Conservation (phyloP, 2,888 invertebrate species). For the Acrobeloides nanus region DNA sequence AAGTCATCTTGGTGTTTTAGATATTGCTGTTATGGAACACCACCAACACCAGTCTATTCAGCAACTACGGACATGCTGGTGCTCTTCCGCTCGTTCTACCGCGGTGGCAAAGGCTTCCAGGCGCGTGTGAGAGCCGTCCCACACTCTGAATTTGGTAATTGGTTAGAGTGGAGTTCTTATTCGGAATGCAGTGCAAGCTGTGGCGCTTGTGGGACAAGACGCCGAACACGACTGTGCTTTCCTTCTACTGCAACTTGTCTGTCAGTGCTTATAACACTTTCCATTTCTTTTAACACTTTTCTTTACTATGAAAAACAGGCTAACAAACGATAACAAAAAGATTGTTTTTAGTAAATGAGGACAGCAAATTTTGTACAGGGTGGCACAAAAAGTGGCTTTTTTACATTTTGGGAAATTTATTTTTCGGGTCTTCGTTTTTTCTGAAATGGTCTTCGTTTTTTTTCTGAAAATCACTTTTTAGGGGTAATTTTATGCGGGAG, state of each 20-base stretch:
- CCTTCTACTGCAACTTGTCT: constrained; percentile 41
- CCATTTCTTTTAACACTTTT: neutral
- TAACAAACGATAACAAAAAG: no score
- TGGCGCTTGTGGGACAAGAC: constrained; percentile 49
- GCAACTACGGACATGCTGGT: constrained; percentile 52
- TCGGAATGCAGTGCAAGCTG: constrained; percentile 47
- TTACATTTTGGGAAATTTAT: no score
- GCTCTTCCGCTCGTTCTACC: constrained; percentile 53
- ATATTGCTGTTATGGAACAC: constrained; percentile 53
- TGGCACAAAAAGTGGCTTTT: neutral
- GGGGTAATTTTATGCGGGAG: no score
- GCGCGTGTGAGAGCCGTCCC: constrained; percentile 43
- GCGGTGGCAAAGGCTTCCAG: constrained; percentile 52
- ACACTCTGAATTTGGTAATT: constrained; percentile 31
- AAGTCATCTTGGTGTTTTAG: no score
- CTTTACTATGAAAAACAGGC: neutral
- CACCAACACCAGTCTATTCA: constrained; percentile 44
- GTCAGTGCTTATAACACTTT: constrained; percentile 25
- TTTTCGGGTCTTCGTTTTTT: no score
- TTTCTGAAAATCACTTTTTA: no score
- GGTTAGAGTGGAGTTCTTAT: constrained; percentile 44
- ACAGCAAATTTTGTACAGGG: no score
- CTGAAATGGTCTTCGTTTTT: no score
- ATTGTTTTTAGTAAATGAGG: no score
- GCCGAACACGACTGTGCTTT: constrained; percentile 37